Evolutionary conservation across 1,140 invertebrate species (phyloP), one percentile per base, ranked within the genome.

Genomic region (Diabrotica undecimpunctata): DNA sequence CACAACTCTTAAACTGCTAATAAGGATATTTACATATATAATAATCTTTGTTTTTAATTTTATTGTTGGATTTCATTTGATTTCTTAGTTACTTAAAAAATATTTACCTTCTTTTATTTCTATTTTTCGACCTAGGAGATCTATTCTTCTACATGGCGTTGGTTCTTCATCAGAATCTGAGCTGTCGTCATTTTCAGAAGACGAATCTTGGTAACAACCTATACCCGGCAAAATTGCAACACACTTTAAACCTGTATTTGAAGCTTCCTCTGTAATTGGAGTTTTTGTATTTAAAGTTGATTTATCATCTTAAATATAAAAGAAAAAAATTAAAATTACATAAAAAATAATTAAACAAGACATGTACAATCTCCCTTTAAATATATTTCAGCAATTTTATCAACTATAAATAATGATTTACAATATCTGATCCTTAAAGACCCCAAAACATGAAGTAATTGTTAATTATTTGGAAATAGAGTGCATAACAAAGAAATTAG

Each of bases 191-290:
- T 46, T 46, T 61, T 87, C 87, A 4, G 85, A 86, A 58, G 84
- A 84, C 2, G 88, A 88, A 74, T 91, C 85, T 0, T 85, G 83
- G 70, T 94, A 93, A 66, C 82, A 84, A 0, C 89, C 90, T 46
- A 93, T 82, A 3, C 91, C 91, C 9, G 91, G 91, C 52, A 94
- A 79, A 60, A 92, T 85, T 2, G 87, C 91, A 62, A 91, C 85
- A 70, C 90, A 91, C 56, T 85, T 85, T 41, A 91, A 75, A 5
- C 80, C 81, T 11, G 80, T 62, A 9, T 64, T 38, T 12, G 51
- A 25, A 36, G 52, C 56, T 13, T 46, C 36, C 37, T 51, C 59
- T 58, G 59, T 5, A 14, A 12, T 12, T 65, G 10, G 25, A 46
- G 41, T 46, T 14, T 25, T 25, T 10, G 13, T 36, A 14, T 55